These are phyloP conservation scores for Troides aeacus DNA, from an alignment of 2,888 invertebrate species.

Conservation along the genomic window DNA sequence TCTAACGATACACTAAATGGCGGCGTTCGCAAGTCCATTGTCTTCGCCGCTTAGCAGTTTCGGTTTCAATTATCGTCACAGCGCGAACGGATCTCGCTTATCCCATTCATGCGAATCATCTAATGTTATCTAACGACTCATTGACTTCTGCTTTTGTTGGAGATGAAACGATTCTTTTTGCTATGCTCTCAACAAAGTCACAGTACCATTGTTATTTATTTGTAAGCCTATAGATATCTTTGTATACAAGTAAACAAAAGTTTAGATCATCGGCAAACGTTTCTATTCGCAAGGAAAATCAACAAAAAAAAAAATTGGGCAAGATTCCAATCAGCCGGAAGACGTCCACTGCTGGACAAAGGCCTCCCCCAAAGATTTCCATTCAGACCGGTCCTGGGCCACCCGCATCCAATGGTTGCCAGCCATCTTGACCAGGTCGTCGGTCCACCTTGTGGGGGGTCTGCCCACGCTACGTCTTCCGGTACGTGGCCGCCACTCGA, in stretches of 20 bases:
- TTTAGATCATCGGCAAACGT: not conserved
- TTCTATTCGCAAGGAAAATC: not conserved
- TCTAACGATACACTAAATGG: not conserved
- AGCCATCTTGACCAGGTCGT: no score
- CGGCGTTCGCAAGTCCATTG: not conserved
- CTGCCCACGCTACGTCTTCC: no score
- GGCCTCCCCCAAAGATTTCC: no score
- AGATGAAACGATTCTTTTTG: not conserved
- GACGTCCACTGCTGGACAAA: no score
- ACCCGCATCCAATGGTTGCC: no score
- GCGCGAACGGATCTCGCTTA: constrained; percentile 14
- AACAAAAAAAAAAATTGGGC: no score
- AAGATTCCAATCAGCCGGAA: no score
- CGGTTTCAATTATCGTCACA: constrained; percentile 14
- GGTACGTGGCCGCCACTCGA: no score
- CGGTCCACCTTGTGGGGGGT: no score
- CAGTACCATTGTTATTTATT: not conserved
- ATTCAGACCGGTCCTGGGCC: no score
- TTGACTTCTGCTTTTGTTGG: constrained; percentile 1
- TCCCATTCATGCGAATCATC: constrained; percentile 12
- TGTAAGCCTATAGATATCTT: not conserved
- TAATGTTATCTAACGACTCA: constrained; percentile 9
- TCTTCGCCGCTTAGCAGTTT: constrained; percentile 13
- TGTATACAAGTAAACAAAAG: not conserved
- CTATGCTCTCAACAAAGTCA: not conserved